Conservation (phyloP, 2,113 vertebrate genomes). For the Mus musculus region GRCm39 chr16:62293501-62294000, state of each 20-base stretch:
- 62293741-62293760: constrained; percentile 53
- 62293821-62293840: constrained; percentile 8
- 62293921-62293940: not conserved
- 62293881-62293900: not conserved
- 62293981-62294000: not conserved
- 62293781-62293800: not conserved
- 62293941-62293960: not conserved
- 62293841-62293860: not conserved
- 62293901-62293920: not conserved
- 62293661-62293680: not conserved
- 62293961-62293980: not conserved
- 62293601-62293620: not conserved
- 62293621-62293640: not conserved
- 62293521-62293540: constrained; percentile 38
- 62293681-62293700: not conserved
- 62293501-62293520: not conserved
- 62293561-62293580: constrained; percentile 24
- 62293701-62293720: constrained; percentile 28
- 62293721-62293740: constrained; percentile 27
- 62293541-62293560: constrained; percentile 51
- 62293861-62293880: not conserved
- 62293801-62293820: constrained; percentile 45
- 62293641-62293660: not conserved
- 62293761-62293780: constrained; percentile 28
- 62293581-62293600: not conserved